phyloP scores from a whole-genome alignment of 2,797 vertebrate species.

The Enteromius anoplus region DNA sequence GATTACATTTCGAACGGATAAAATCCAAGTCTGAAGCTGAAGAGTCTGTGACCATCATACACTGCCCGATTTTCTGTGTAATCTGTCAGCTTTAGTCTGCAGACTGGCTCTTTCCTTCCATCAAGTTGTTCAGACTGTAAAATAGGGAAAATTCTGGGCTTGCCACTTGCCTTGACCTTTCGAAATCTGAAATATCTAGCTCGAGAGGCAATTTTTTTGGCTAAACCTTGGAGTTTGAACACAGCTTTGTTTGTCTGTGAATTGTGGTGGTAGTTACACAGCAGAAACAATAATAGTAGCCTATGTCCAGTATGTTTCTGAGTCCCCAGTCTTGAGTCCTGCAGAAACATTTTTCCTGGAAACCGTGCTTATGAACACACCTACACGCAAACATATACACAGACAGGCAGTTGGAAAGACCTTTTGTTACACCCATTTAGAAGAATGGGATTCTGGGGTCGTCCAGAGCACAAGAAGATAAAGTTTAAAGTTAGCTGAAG shows the following conservation, averaged over 20 bases:
- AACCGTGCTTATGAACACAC: slow-evolving; percentile 7
- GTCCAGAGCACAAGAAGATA: background rate
- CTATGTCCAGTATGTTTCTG: slow-evolving; percentile 16
- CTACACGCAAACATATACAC: background rate
- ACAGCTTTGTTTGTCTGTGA: slow-evolving; percentile 43
- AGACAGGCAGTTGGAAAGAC: slow-evolving; percentile 15
- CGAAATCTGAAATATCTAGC: background rate
- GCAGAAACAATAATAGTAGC: slow-evolving; percentile 45
- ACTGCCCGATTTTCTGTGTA: no score
- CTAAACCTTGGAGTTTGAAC: slow-evolving; percentile 2
- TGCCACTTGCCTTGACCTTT: background rate
- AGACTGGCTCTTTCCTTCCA: no score
- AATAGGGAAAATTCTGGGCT: no score
- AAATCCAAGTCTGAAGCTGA: no score
- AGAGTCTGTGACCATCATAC: no score
- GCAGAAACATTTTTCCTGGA: slow-evolving; percentile 39
- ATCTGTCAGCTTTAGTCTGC: no score
- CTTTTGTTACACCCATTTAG: background rate
- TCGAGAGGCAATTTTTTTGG: background rate
- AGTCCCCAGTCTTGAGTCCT: slow-evolving; percentile 19
- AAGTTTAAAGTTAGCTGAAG: slow-evolving; percentile 8
- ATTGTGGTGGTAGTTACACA: slow-evolving; percentile 26
- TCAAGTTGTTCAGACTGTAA: no score
- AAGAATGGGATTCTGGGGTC: slow-evolving; percentile 3
- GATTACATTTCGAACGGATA: no score